A percentile compares a stretch with the other conserved stretches of the same genome.
These are phyloP conservation scores for Enteromius viviparus DNA, from an alignment of 2,797 vertebrate species.

Conservation along the genomic window DNA sequence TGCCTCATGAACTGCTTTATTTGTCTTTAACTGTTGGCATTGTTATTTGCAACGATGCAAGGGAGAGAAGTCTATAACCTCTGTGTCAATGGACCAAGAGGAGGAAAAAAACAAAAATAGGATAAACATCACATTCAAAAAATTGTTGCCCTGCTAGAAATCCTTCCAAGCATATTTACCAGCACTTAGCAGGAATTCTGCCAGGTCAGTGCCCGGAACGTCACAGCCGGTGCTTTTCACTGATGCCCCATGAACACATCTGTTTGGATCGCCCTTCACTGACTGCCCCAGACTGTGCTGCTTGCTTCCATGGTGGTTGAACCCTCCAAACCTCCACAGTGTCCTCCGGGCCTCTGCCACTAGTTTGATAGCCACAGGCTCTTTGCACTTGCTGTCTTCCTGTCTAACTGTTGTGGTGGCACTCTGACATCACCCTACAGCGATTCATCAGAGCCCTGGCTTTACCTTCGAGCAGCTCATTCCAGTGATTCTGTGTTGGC, in stretches of 20 bases:
- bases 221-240: conserved; percentile 2
- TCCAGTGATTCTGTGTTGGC: background rate
- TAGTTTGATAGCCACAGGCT: conserved; percentile 19
- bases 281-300: conserved; percentile 15
- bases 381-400: conserved; percentile 21
- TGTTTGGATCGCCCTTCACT: conserved; percentile 3
- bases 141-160: background rate
- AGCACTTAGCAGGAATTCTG: conserved; percentile 26
- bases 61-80: background rate
- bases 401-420: conserved; percentile 14
- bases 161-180: conserved; percentile 20
- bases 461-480: background rate
- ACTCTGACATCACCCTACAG: conserved; percentile 5
- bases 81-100: background rate
- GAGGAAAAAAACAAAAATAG: background rate
- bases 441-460: conserved; percentile 21
- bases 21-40: conserved; percentile 29
- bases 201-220: background rate
- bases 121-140: conserved; percentile 2
- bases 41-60: conserved; percentile 12
- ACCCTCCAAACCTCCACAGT: background rate
- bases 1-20: conserved; percentile 51
- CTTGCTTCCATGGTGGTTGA: conserved; percentile 19
- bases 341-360: background rate
- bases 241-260: conserved; percentile 30